phyloP scores from a whole-genome alignment of 2,888 invertebrate genomes.

The Agriopis aurantiaria region DNA sequence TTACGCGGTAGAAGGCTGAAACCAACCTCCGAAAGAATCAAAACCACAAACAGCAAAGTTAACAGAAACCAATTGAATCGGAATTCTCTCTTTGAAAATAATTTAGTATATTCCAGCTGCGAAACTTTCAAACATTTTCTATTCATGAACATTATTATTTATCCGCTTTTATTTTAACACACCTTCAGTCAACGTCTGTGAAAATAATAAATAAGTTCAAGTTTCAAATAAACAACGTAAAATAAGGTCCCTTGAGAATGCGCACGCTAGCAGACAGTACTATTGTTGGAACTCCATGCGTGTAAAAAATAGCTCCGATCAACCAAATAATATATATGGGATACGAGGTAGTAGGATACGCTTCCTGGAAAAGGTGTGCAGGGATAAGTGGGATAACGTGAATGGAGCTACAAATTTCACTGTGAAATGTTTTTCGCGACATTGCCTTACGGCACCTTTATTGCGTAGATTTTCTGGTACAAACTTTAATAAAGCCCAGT shows the following conservation, averaged over 20 bases:
- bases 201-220: too few species aligned
- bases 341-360: background rate
- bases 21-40: too few species aligned
- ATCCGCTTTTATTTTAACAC: background rate
- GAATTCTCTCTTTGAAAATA: too few species aligned
- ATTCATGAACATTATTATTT: background rate
- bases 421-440: background rate
- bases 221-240: background rate
- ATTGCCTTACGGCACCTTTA: too few species aligned
- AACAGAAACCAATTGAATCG: too few species aligned
- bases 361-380: background rate
- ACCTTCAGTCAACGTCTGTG: too few species aligned
- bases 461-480: too few species aligned
- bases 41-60: too few species aligned
- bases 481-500: too few species aligned
- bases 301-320: constrained; percentile 17
- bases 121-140: too few species aligned
- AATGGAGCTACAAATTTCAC: constrained; percentile 2
- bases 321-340: constrained; percentile 13
- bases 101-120: too few species aligned
- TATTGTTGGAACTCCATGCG: constrained; percentile 6
- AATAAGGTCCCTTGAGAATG: constrained; percentile 5
- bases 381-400: background rate
- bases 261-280: constrained; percentile 7
- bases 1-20: too few species aligned